A percentile compares a stretch with the other conserved stretches of the same genome.
phyloP scores from a whole-genome alignment of 2,113 vertebrate species.

The Colossoma macropomum region DNA sequence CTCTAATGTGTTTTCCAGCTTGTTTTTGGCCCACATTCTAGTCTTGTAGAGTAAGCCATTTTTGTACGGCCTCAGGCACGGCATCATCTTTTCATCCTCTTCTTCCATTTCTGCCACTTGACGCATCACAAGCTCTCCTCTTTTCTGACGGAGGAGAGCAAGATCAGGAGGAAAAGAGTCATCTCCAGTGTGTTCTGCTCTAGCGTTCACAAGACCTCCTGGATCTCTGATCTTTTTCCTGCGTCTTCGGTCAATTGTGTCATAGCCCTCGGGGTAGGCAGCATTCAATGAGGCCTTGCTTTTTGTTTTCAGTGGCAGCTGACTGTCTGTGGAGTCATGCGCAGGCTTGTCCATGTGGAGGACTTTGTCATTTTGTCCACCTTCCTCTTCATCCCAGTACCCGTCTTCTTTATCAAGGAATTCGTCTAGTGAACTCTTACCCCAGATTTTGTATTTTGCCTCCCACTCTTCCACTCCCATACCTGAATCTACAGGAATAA shows the following conservation, averaged over 20 bases:
- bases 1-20: conserved; percentile 67
- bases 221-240: conserved; percentile 79
- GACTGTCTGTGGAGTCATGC: conserved; percentile 60
- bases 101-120: conserved; percentile 74
- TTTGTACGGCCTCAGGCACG: conserved; percentile 81
- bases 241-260: conserved; percentile 85
- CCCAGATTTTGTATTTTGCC: conserved; percentile 77
- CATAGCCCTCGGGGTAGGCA: conserved; percentile 85
- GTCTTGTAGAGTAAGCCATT: conserved; percentile 88
- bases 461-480: conserved; percentile 85
- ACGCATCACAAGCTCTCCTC: conserved; percentile 69
- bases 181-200: conserved; percentile 51
- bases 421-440: conserved; percentile 79
- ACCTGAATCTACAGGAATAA: conserved; percentile 86
- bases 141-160: conserved; percentile 65
- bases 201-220: conserved; percentile 50
- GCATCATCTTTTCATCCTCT: conserved; percentile 69
- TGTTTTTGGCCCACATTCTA: conserved; percentile 77
- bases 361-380: conserved; percentile 54
- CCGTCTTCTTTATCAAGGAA: conserved; percentile 78
- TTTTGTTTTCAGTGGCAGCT: conserved; percentile 60
- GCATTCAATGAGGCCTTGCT: conserved; percentile 63
- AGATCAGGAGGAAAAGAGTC: conserved; percentile 61
- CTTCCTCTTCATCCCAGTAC: conserved; percentile 70
- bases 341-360: conserved; percentile 58